Evolutionary conservation across 2,113 vertebrate genomes (phyloP), one percentile per base, ranked within the genome.

Genomic region (Hepsetus odoe): DNA sequence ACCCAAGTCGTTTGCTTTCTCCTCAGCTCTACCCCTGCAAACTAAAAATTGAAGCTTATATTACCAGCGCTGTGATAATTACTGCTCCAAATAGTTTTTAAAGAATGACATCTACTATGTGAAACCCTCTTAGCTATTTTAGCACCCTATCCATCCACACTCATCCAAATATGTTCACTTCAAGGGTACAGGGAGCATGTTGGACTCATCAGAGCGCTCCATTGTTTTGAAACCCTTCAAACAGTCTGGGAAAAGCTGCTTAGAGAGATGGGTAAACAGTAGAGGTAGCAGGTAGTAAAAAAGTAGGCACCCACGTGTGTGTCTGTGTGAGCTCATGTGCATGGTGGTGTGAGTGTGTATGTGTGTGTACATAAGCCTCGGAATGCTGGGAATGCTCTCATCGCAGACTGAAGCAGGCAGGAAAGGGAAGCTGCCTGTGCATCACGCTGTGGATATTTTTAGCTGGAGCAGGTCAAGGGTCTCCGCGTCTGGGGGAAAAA

Each of bases 401-500:
- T 30, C 71, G 70, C 68, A 46, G 42, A 87, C 85, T 88, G 89
- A 88, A 83, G 40, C 90, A 85, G 89, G 61, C 83, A 84, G 86
- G 91, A 91, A 91, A 83, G 91, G 90, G 90, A 93, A 93, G 81
- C 90, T 67, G 79, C 82, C 88, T 66, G 76, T 84, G 83, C 83
- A 81, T 38, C 82, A 64, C 84, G 90, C 92, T 6, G 76, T 83
- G 83, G 90, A 88, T 95, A 92, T 95, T 94, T 94, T 92, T 94
- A 88, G 89, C 88, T 75, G 35, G 82, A 83, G n/a, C 76, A 87
- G 87, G 87, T 90, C 85, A 88, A 58, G 77, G 89, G 83, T 92
- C 81, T 72, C 80, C 38, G 79, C 77, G 77, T 86, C 82, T 79
- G 67, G 87, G 65, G 88, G 87, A 88, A 85, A 88, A 87, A 84